A percentile compares a stretch with the other conserved stretches of the same genome.
Evolutionary conservation across 2,797 vertebrate species (phyloP).

Genomic region (Schizothorax lantsangensis): DNA sequence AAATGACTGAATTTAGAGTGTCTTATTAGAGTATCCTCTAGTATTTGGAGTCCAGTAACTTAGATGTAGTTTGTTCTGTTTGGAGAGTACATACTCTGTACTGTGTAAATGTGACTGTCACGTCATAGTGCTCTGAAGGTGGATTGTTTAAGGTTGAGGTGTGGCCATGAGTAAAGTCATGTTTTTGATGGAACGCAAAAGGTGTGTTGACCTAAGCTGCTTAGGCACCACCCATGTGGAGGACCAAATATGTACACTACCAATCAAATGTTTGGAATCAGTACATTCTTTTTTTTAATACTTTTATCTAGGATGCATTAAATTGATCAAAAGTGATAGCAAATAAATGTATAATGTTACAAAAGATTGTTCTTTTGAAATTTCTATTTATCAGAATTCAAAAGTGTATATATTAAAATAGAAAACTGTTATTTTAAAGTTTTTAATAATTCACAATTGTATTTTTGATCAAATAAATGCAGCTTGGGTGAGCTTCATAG

Average conservation of each 20-base stretch:
- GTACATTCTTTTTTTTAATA: background rate
- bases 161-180: background rate
- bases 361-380: too few species aligned
- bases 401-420: too few species aligned
- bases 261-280: background rate
- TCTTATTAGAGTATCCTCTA: background rate
- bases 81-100: background rate
- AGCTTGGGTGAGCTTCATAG: too few species aligned
- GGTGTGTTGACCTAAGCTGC: slow-evolving; percentile 9
- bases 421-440: too few species aligned
- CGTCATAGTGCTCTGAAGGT: background rate
- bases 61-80: background rate
- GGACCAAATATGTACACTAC: background rate
- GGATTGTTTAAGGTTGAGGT: slow-evolving; percentile 32
- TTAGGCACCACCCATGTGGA: background rate
- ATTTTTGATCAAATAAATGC: too few species aligned
- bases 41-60: background rate
- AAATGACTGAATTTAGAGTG: background rate
- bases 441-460: too few species aligned
- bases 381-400: too few species aligned
- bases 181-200: slow-evolving; percentile 3
- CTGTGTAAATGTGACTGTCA: slow-evolving; percentile 19
- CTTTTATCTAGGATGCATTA: too few species aligned
- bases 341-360: background rate
- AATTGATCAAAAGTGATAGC: too few species aligned